phyloP scores from a whole-genome alignment of 1,140 invertebrate genomes.

The Drosophila triauraria region DNA sequence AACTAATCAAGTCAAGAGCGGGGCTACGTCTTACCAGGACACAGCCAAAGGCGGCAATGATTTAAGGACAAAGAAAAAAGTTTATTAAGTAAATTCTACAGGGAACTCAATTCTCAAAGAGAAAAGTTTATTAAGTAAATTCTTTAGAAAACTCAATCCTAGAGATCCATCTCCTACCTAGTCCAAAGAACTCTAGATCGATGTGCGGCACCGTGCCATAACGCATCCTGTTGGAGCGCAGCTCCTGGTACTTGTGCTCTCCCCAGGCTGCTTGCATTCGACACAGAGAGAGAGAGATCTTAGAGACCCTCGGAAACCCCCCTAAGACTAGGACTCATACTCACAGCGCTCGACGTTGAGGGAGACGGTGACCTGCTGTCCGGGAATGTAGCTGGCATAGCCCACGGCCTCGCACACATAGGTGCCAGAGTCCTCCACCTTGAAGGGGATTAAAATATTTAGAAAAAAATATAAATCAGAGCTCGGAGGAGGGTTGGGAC shows the following conservation, averaged over 20 bases:
- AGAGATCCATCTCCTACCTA: slow-evolving; percentile 65
- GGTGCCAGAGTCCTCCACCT: slow-evolving; percentile 90
- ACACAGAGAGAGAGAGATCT: not conserved
- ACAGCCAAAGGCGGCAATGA: too few species aligned
- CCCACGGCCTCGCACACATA: slow-evolving; percentile 93
- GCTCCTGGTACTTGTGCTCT: slow-evolving; percentile 74
- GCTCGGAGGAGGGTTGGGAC: slow-evolving; percentile 17
- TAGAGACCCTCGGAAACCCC: not conserved
- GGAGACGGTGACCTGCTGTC: slow-evolving; percentile 87
- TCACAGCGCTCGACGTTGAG: slow-evolving; percentile 91
- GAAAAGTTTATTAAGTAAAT: too few species aligned
- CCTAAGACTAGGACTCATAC: slow-evolving; percentile 70
- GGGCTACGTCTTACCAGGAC: too few species aligned
- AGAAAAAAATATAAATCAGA: not conserved
- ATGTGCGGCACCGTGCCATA: slow-evolving; percentile 84
- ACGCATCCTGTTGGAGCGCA: slow-evolving; percentile 75
- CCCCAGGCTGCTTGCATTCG: slow-evolving; percentile 82
- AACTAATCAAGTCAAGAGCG: too few species aligned
- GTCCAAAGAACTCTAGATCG: slow-evolving; percentile 82
- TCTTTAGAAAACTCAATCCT: not conserved
- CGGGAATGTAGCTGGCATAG: slow-evolving; percentile 86
- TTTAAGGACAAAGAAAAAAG: too few species aligned
- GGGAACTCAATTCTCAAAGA: too few species aligned
- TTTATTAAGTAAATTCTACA: too few species aligned
- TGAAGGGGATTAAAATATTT: slow-evolving; percentile 2